Evolutionary conservation across 1,140 invertebrate genomes (phyloP).

Genomic region (Drosophila elegans): DNA sequence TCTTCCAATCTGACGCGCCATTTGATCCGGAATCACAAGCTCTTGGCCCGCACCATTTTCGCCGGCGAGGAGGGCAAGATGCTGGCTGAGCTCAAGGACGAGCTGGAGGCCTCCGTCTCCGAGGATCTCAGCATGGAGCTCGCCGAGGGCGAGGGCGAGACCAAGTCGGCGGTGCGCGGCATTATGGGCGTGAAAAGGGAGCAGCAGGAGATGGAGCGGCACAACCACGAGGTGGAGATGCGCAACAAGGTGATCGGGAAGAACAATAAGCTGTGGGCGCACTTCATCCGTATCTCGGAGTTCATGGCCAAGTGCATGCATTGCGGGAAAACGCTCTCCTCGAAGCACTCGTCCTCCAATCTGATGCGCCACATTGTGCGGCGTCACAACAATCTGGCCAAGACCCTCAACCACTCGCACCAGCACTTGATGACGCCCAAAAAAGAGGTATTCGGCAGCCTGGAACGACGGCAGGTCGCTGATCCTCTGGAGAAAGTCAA

Average conservation of each 20-base stretch:
- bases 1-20: constrained; percentile 75
- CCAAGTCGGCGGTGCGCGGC: constrained; percentile 62
- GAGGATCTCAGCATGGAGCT: constrained; percentile 57
- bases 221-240: constrained; percentile 30
- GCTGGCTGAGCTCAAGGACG: constrained; percentile 65
- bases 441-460: constrained; percentile 30
- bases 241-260: constrained; percentile 74
- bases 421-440: constrained; percentile 64
- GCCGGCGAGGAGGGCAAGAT: constrained; percentile 72
- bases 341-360: constrained; percentile 74
- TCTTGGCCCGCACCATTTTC: constrained; percentile 59
- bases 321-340: constrained; percentile 71
- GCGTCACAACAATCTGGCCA: constrained; percentile 67
- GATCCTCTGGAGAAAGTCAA: constrained; percentile 72
- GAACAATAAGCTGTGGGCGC: constrained; percentile 76
- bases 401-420: constrained; percentile 62
- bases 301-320: constrained; percentile 75
- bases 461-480: constrained; percentile 44
- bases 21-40: constrained; percentile 68
- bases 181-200: constrained; percentile 49
- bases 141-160: constrained; percentile 58
- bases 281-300: constrained; percentile 69
- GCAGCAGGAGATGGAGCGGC: constrained; percentile 45
- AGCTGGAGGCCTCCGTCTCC: constrained; percentile 55
- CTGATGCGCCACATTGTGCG: constrained; percentile 72